Evolutionary conservation across 2,888 invertebrate genomes (phyloP).

Genomic region (Norana najaformis): DNA sequence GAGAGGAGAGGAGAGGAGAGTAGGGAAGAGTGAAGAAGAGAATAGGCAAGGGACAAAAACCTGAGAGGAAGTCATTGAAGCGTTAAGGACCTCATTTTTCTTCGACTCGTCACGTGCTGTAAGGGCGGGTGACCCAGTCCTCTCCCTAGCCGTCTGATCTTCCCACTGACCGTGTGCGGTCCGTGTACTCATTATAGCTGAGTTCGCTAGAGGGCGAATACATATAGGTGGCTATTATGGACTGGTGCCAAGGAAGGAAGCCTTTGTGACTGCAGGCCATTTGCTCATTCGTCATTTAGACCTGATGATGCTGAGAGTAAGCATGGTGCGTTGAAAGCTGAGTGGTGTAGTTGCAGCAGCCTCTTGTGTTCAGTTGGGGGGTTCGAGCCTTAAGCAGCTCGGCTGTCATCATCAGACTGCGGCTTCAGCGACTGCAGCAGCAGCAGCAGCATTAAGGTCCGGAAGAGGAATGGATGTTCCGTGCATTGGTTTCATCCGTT

Average conservation of each 20-base stretch:
- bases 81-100: too few species aligned
- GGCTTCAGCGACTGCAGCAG: background rate
- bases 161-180: too few species aligned
- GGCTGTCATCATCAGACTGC: background rate
- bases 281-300: background rate
- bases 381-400: background rate
- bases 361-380: background rate
- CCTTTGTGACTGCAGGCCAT: background rate
- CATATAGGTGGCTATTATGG: background rate
- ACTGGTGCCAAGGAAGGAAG: background rate
- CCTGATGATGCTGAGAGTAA: background rate
- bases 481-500: background rate
- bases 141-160: too few species aligned
- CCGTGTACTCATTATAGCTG: too few species aligned
- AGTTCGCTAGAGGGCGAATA: too few species aligned
- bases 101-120: too few species aligned
- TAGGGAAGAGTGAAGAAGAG: too few species aligned
- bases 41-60: too few species aligned
- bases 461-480: background rate
- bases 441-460: background rate
- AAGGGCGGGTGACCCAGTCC: too few species aligned
- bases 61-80: too few species aligned
- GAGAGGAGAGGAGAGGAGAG: too few species aligned
- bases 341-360: background rate
- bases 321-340: background rate